Conservation (phyloP, 2,888 invertebrate genomes). For the Xanthorhoe designata region DNA sequence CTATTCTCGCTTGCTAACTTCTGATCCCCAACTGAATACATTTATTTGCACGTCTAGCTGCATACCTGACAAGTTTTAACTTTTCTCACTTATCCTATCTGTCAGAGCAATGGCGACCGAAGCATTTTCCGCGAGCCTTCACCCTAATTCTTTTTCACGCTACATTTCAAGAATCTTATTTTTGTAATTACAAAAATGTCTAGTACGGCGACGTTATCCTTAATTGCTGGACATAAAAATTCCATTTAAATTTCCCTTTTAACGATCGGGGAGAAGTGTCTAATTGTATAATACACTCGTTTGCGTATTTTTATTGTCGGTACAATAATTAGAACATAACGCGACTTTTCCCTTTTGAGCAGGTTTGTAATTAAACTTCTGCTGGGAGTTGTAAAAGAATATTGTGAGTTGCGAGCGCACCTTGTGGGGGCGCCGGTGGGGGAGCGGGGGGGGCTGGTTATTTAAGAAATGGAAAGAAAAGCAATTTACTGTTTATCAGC, state of each 20-base stretch:
- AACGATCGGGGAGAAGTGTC: slow-evolving; percentile 84
- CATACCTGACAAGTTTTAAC: slow-evolving; percentile 58
- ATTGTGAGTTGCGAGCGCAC: slow-evolving; percentile 68
- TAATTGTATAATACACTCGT: slow-evolving; percentile 86
- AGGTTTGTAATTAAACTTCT: slow-evolving; percentile 80
- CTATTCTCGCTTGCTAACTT: slow-evolving; percentile 21
- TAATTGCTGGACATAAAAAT: slow-evolving; percentile 86
- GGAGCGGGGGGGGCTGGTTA: slow-evolving; percentile 62
- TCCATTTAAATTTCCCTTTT: slow-evolving; percentile 87
- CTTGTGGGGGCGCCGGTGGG: slow-evolving; percentile 53
- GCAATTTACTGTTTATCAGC: slow-evolving; percentile 82
- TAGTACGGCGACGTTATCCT: slow-evolving; percentile 85
- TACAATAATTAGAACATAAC: slow-evolving; percentile 85
- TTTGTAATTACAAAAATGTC: slow-evolving; percentile 86
- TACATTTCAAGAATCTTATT: slow-evolving; percentile 86
- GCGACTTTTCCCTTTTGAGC: slow-evolving; percentile 75
- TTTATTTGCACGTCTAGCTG: slow-evolving; percentile 47
- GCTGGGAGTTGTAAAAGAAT: slow-evolving; percentile 73
- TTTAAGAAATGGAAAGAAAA: slow-evolving; percentile 82
- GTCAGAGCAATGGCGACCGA: slow-evolving; percentile 66
- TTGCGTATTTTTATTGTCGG: slow-evolving; percentile 85
- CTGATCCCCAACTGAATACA: slow-evolving; percentile 19
- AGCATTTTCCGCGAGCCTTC: slow-evolving; percentile 75
- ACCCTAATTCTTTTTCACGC: slow-evolving; percentile 85
- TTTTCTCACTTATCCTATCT: slow-evolving; percentile 70